Conservation (phyloP, 2,113 vertebrate genomes). For the Formicarius rufipectus region DNA sequence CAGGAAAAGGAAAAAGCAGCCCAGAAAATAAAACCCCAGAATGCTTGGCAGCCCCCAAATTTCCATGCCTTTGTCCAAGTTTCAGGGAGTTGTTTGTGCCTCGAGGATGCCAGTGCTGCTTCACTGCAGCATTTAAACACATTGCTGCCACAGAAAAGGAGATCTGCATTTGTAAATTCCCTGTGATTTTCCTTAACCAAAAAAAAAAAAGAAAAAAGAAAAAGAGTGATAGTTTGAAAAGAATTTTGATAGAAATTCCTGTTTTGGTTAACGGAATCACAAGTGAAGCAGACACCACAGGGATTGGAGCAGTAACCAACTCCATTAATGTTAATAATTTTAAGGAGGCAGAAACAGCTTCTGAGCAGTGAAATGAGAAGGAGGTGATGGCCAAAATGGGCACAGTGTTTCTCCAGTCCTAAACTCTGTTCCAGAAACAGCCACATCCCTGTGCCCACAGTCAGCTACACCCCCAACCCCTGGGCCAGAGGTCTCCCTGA, state of each 20-base stretch:
- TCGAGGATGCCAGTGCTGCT: neutral
- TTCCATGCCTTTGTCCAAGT: neutral
- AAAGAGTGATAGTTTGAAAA: neutral
- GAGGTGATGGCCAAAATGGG: neutral
- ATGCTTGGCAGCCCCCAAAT: neutral
- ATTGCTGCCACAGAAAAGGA: neutral
- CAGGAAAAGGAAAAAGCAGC: neutral
- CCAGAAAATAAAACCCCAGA: neutral
- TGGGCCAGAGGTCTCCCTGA: neutral
- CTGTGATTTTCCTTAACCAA: neutral
- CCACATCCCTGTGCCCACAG: rapidly evolving
- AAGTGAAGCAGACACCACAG: neutral
- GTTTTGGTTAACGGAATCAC: neutral
- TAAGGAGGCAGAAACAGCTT: neutral
- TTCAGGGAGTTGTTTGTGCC: neutral
- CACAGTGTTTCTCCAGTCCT: neutral
- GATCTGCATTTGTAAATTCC: neutral
- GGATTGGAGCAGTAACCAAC: neutral
- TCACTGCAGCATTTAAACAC: neutral
- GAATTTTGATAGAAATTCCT: neutral
- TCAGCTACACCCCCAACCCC: rapidly evolving
- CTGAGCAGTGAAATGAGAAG: neutral
- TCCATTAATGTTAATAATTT: neutral
- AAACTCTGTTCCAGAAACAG: neutral
- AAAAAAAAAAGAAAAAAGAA: neutral